Percentiles rank a stretch among this genome's conserved stretches.
Conservation (phyloP, 1,140 invertebrate species). For the Holotrichia oblita region DNA sequence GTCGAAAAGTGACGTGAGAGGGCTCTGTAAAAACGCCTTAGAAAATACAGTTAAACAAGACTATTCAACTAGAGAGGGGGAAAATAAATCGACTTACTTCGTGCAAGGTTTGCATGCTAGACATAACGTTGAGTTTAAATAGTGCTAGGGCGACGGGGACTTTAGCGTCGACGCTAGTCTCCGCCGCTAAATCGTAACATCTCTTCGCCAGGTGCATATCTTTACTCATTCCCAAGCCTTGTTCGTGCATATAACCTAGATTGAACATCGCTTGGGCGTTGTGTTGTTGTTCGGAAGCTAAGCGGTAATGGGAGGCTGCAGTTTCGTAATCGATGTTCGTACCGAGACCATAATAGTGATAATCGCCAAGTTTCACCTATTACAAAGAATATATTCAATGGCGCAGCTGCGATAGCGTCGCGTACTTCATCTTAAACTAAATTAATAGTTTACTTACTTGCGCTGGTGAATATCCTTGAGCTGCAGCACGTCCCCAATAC, state of each 20-base stretch:
- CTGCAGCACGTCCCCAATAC: constrained; percentile 92
- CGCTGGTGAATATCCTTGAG: constrained; percentile 88
- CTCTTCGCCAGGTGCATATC: constrained; percentile 87
- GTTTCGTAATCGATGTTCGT: constrained; percentile 92
- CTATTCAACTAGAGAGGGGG: neutral
- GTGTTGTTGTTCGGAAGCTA: constrained; percentile 94
- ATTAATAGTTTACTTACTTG: constrained; percentile 64
- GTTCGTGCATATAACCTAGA: constrained; percentile 99
- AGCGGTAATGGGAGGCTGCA: constrained; percentile 89
- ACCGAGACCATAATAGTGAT: constrained; percentile 96
- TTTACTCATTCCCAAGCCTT: constrained; percentile 87
- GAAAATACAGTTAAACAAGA: neutral
- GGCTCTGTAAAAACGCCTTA: constrained; percentile 67
- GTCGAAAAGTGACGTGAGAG: constrained; percentile 71
- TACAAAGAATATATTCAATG: constrained; percentile 29
- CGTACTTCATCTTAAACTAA: no score
- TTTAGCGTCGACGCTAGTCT: constrained; percentile 92
- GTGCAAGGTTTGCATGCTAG: constrained; percentile 76
- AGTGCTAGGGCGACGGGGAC: constrained; percentile 94
- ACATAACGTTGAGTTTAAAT: constrained; percentile 85
- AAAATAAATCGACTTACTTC: constrained; percentile 65
- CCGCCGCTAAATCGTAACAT: constrained; percentile 97
- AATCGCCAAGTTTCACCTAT: constrained; percentile 95
- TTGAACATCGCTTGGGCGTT: constrained; percentile 99
- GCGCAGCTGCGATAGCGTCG: neutral